Conservation (phyloP, 2,888 invertebrate genomes). For the Nomada ruficornis region DNA sequence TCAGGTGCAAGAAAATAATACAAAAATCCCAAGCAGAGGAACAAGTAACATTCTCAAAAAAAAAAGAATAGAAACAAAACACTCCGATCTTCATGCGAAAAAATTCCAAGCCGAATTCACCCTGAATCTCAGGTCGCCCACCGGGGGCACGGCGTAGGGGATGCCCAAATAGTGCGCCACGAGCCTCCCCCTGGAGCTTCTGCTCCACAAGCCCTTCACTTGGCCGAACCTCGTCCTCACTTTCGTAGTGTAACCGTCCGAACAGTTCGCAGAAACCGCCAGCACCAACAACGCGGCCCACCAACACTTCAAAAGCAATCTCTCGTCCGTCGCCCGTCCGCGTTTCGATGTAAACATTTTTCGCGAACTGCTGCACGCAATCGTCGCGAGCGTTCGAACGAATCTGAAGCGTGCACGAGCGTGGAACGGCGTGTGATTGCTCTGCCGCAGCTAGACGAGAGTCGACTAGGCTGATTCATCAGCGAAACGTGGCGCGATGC, state of each 20-base stretch:
- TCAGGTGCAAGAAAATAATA: too few species aligned
- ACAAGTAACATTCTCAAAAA: too few species aligned
- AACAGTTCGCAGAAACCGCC: not conserved
- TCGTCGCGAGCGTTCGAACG: not conserved
- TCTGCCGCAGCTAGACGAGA: not conserved
- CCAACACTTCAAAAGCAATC: not conserved
- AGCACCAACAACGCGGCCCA: not conserved
- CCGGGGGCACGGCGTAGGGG: conserved; percentile 79
- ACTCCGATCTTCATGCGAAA: too few species aligned
- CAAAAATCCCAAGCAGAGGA: not conserved
- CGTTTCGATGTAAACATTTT: not conserved
- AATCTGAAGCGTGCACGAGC: not conserved
- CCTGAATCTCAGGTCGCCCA: conserved; percentile 76
- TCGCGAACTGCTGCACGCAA: not conserved
- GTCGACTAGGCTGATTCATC: conserved; percentile 6
- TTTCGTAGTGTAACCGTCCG: not conserved
- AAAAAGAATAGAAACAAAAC: too few species aligned
- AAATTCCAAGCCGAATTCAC: conserved; percentile 55
- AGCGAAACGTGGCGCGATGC: not conserved
- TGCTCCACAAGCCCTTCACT: conserved; percentile 73
- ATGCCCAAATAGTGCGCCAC: conserved; percentile 77
- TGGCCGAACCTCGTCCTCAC: conserved; percentile 74
- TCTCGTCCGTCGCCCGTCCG: not conserved
- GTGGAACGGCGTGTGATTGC: not conserved
- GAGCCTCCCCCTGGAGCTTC: conserved; percentile 59